phyloP scores from a whole-genome alignment of 2,888 invertebrate genomes.

The Chymomyza procnemis region DNA sequence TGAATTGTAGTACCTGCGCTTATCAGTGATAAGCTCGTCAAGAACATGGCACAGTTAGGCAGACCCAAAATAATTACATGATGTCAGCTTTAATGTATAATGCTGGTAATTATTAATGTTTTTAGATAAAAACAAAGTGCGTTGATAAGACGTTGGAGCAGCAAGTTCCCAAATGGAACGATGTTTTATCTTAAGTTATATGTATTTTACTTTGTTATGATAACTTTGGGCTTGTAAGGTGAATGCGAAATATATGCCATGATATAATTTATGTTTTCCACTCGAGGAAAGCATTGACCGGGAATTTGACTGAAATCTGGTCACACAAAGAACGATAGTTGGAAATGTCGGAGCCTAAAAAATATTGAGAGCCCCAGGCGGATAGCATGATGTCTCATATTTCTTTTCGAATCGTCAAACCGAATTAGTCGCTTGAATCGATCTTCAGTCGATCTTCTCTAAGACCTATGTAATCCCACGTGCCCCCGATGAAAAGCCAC shows the following conservation, averaged over 20 bases:
- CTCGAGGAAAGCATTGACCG: neutral
- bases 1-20: neutral
- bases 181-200: neutral
- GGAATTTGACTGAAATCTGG: neutral
- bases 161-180: neutral
- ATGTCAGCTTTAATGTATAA: constrained; percentile 35
- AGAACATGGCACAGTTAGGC: neutral
- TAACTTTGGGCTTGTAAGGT: too few relatives aligned
- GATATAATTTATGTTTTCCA: neutral
- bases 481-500: constrained; percentile 99
- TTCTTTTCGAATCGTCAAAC: too few relatives aligned
- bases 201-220: neutral
- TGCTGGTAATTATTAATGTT: neutral
- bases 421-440: constrained; percentile 66
- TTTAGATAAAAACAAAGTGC: neutral
- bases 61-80: constrained; percentile 49
- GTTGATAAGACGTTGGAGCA: neutral
- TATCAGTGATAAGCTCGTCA: constrained; percentile 31
- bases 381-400: too few relatives aligned
- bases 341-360: too few relatives aligned
- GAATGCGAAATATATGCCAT: neutral
- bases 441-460: constrained; percentile 93
- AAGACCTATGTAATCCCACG: constrained; percentile 99
- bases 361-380: too few relatives aligned
- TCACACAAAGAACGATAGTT: neutral